Conservation (phyloP, 2,888 invertebrate species). For the Leucoma salicis region DNA sequence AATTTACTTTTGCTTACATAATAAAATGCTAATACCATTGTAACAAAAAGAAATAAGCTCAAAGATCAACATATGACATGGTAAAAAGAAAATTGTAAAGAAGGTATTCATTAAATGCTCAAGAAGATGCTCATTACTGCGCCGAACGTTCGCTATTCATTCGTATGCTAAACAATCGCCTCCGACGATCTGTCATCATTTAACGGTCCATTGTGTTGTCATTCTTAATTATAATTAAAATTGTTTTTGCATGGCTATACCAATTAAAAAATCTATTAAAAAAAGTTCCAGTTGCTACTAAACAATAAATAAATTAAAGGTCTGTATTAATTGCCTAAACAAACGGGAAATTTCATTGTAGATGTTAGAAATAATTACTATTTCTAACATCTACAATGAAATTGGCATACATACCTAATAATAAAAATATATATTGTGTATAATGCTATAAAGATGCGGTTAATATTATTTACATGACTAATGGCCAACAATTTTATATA, state of each 20-base stretch:
- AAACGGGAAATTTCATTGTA: conserved; percentile 25
- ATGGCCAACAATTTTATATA: conserved; percentile 73
- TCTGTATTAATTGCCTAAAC: conserved; percentile 5
- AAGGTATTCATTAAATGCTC: conserved; percentile 55
- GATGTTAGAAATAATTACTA: conserved; percentile 5
- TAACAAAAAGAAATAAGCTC: conserved; percentile 13
- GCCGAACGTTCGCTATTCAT: conserved; percentile 61
- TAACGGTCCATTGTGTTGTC: conserved; percentile 59
- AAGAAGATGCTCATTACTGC: conserved; percentile 65
- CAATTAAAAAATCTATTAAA: conserved; percentile 47
- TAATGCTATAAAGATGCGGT: conserved; percentile 45
- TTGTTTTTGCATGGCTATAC: conserved; percentile 44
- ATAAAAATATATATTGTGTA: conserved; percentile 34
- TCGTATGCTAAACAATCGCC: conserved; percentile 57
- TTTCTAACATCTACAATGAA: conserved; percentile 7
- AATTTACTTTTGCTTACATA: no score
- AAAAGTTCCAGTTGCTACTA: conserved; percentile 9
- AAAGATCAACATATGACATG: conserved; percentile 17
- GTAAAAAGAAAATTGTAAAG: conserved; percentile 41
- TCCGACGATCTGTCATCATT: conserved; percentile 58
- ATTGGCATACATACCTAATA: conserved; percentile 42
- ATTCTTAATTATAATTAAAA: conserved; percentile 61
- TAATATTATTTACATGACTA: conserved; percentile 78
- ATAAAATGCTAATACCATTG: neutral
- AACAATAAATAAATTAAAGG: conserved; percentile 14